A percentile compares a stretch with the other conserved stretches of the same genome.
Conservation (phyloP, 92 coral and sea anemone species). For the Galaxea fascicularis region DNA sequence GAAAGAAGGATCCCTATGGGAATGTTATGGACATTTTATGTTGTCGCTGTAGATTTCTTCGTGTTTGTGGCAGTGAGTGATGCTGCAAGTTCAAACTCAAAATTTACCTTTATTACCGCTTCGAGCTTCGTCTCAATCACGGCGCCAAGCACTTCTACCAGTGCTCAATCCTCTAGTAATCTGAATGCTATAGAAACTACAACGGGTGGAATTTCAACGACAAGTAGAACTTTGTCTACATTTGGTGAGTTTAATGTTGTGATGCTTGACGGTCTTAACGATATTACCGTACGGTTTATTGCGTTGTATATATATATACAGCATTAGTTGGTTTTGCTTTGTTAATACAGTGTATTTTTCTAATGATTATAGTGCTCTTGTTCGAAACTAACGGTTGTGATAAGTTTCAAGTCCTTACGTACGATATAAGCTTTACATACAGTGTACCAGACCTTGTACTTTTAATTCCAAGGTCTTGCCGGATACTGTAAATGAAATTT, state of each 20-base stretch:
- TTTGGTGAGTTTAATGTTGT: slow-evolving; percentile 10
- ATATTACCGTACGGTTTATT: too few species aligned
- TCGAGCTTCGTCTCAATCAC: slow-evolving; percentile 14
- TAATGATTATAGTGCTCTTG: too few species aligned
- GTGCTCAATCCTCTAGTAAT: slow-evolving; percentile 12
- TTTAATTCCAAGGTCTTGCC: too few species aligned
- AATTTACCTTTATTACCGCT: neutral
- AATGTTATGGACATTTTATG: slow-evolving; percentile 4
- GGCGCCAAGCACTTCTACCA: slow-evolving; percentile 12
- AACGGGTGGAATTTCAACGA: neutral
- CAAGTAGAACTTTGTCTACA: neutral
- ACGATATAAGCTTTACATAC: too few species aligned
- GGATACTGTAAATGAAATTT: too few species aligned
- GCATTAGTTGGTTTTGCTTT: too few species aligned
- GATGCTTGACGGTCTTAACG: too few species aligned
- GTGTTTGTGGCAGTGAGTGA: neutral
- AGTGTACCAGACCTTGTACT: too few species aligned
- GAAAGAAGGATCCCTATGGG: slow-evolving; percentile 6
- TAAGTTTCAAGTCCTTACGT: too few species aligned
- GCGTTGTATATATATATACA: too few species aligned
- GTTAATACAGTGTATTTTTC: too few species aligned
- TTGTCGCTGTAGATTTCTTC: neutral
- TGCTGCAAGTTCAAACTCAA: slow-evolving; percentile 19
- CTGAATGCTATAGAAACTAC: neutral
- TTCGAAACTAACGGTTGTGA: too few species aligned